Percentiles rank a stretch among this genome's conserved stretches.
Evolutionary conservation across 2,113 vertebrate species (phyloP).

Genomic region (Leptobrachium ailaonicum): DNA sequence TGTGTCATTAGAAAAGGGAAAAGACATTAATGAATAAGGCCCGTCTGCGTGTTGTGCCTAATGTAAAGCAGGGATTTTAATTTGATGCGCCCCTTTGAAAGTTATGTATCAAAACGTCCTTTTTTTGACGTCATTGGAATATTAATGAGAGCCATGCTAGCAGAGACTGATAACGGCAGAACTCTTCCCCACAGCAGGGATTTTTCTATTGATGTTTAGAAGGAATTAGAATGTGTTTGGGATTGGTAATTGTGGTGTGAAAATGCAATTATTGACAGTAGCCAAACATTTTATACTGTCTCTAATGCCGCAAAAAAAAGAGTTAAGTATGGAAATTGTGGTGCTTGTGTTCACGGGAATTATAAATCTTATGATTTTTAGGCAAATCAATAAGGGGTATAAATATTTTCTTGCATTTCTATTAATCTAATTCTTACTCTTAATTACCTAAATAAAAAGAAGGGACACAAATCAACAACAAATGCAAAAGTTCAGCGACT

Average conservation of each 20-base stretch:
- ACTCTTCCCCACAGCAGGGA: not conserved
- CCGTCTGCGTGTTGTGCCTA: constrained; percentile 19
- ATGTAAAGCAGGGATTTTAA: constrained; percentile 36
- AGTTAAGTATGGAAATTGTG: too few species aligned
- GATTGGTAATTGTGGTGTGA: not conserved
- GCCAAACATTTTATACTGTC: not conserved
- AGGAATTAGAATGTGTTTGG: not conserved
- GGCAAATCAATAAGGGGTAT: too few species aligned
- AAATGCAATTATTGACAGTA: not conserved
- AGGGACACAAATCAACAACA: too few species aligned
- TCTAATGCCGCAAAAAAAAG: too few species aligned
- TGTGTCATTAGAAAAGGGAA: constrained; percentile 5
- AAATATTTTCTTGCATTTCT: too few species aligned
- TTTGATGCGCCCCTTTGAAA: constrained; percentile 31
- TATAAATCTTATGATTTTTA: too few species aligned
- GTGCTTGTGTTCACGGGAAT: too few species aligned
- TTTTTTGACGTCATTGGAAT: constrained; percentile 33
- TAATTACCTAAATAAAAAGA: too few species aligned
- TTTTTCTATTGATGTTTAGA: constrained; percentile 7
- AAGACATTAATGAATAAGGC: constrained; percentile 30
- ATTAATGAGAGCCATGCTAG: constrained; percentile 1
- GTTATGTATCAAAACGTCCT: constrained; percentile 12
- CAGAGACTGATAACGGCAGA: not conserved
- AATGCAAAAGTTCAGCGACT: too few species aligned
- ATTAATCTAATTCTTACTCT: too few species aligned